These are phyloP conservation scores for Odontocerum albicorne DNA, from an alignment of 2,888 invertebrate genomes.

Conservation along the genomic window DNA sequence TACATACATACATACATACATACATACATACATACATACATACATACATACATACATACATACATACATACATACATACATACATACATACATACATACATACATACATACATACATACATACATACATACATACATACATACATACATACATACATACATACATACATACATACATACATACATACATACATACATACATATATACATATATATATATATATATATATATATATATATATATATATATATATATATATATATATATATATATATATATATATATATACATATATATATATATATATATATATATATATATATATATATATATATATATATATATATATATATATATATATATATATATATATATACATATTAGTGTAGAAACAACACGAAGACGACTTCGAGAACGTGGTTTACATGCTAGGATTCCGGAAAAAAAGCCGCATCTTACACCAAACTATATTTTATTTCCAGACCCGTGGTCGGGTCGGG, in stretches of 20 bases:
- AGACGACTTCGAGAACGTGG: no score
- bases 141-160: constrained; percentile 15
- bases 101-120: constrained; percentile 10
- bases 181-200: constrained; percentile 1
- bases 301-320: not conserved
- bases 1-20: no score
- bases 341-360: not conserved
- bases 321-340: not conserved
- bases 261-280: constrained; percentile 7
- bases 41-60: no score
- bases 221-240: constrained; percentile 11
- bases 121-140: constrained; percentile 16
- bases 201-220: not conserved
- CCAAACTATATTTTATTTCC: no score
- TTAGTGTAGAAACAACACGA: no score
- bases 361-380: not conserved
- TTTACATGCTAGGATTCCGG: no score
- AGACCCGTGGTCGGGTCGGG: no score
- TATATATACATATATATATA: not conserved
- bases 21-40: no score
- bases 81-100: constrained; percentile 1
- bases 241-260: constrained; percentile 15
- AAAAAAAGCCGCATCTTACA: no score
- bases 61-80: no score
- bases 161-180: constrained; percentile 17